These are phyloP conservation scores for Phalera bucephala DNA, from an alignment of 2,888 invertebrate genomes.

Conservation along the genomic window DNA sequence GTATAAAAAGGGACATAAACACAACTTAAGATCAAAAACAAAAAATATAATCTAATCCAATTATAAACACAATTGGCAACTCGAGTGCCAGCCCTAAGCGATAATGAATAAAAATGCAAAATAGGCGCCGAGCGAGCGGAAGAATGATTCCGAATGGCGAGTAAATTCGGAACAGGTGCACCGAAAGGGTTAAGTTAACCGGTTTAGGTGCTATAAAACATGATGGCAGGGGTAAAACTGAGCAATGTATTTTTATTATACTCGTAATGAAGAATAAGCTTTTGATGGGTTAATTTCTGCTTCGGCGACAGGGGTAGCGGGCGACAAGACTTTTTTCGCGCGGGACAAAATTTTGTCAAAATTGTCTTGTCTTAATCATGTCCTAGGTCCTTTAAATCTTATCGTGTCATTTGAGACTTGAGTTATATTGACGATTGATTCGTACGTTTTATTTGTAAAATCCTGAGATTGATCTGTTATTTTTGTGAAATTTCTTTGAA, in stretches of 20 bases:
- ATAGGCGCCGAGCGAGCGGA: slow-evolving; percentile 52
- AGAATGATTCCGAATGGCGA: slow-evolving; percentile 65
- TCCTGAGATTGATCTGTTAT: too few species aligned
- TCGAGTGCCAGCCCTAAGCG: slow-evolving; percentile 34
- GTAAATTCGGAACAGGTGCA: slow-evolving; percentile 72
- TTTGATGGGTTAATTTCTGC: slow-evolving; percentile 21
- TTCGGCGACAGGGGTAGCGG: neutral
- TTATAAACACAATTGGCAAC: neutral
- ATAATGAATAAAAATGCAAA: slow-evolving; percentile 71
- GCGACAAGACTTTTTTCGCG: too few species aligned
- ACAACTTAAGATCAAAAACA: too few species aligned
- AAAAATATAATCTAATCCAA: too few species aligned
- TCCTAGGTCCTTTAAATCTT: too few species aligned
- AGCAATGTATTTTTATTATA: slow-evolving; percentile 30
- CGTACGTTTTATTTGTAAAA: too few species aligned
- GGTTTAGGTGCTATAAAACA: slow-evolving; percentile 40
- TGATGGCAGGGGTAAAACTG: slow-evolving; percentile 20
- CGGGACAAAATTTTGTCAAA: too few species aligned
- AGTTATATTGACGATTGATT: too few species aligned
- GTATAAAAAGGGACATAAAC: too few species aligned
- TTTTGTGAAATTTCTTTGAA: too few species aligned
- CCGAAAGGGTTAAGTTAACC: slow-evolving; percentile 48
- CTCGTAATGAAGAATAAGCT: slow-evolving; percentile 27
- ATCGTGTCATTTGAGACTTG: too few species aligned
- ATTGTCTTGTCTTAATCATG: too few species aligned